Evolutionary conservation across 2,888 invertebrate species (phyloP).

Genomic region (Ornithoptera priamus): DNA sequence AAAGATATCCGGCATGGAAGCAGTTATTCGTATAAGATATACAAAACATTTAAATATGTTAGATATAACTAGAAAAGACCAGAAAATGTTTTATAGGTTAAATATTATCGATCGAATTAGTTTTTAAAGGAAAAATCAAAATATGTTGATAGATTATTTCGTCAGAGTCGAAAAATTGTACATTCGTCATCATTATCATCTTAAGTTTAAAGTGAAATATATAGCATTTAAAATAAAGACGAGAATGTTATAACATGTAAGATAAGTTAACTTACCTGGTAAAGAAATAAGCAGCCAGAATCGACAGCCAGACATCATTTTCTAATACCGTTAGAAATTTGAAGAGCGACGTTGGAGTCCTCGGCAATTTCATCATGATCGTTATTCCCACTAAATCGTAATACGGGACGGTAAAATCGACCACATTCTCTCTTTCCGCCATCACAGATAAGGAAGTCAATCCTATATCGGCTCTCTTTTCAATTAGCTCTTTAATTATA

Average conservation of each 20-base stretch:
- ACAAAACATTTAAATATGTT: too few species aligned
- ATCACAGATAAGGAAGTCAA: slow-evolving; percentile 96
- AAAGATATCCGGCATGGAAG: too few species aligned
- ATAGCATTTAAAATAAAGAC: too few species aligned
- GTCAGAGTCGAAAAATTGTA: too few species aligned
- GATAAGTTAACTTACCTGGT: slow-evolving; percentile 82
- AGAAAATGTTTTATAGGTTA: too few species aligned
- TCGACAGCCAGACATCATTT: slow-evolving; percentile 97
- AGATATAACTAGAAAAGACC: too few species aligned
- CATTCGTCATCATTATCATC: too few species aligned
- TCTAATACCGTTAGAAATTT: slow-evolving; percentile 98
- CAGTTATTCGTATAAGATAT: too few species aligned
- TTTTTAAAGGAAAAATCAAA: too few species aligned
- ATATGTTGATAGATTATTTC: too few species aligned
- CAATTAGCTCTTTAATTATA: slow-evolving; percentile 88
- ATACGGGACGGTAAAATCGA: slow-evolving; percentile 98
- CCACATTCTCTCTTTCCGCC: slow-evolving; percentile 97
- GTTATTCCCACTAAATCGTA: slow-evolving; percentile 98
- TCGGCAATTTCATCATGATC: slow-evolving; percentile 95
- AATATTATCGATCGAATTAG: too few species aligned
- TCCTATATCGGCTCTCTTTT: slow-evolving; percentile 95
- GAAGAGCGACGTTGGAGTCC: slow-evolving; percentile 94
- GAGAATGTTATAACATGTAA: neutral
- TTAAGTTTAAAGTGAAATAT: too few species aligned
- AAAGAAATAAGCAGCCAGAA: slow-evolving; percentile 96